Evolutionary conservation across 1,140 invertebrate species (phyloP).

Genomic region (Stegodyphus mimosarum): DNA sequence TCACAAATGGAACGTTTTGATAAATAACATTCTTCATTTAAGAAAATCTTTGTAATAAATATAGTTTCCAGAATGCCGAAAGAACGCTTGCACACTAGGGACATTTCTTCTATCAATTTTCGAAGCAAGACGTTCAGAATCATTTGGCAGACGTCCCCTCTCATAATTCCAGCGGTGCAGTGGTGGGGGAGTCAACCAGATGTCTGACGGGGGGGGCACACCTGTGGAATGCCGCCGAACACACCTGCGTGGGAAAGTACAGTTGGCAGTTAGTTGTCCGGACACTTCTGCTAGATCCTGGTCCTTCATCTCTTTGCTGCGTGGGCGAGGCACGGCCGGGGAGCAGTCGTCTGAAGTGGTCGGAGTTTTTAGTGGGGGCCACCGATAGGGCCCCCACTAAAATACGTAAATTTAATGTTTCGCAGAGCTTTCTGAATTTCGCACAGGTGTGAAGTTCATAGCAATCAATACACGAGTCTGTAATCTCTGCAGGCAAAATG

Average conservation of each 20-base stretch:
- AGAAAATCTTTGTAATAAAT: too few species aligned
- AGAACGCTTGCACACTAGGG: too few species aligned
- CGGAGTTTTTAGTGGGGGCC: not conserved
- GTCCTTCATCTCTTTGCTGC: not conserved
- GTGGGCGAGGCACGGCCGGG: too few species aligned
- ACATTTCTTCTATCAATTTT: too few species aligned
- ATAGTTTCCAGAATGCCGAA: too few species aligned
- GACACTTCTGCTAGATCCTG: not conserved
- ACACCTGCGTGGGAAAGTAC: slow-evolving; percentile 53
- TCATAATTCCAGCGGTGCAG: not conserved
- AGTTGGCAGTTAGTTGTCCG: not conserved
- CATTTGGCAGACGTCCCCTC: not conserved
- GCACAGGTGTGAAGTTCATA: not conserved
- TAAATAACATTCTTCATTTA: too few species aligned
- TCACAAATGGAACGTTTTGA: too few species aligned
- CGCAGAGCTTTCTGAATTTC: not conserved
- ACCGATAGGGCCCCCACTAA: not conserved
- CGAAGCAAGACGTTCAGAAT: too few species aligned
- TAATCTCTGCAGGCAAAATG: too few species aligned
- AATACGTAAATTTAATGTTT: not conserved
- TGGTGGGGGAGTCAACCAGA: slow-evolving; percentile 20
- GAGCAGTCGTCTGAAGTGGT: not conserved
- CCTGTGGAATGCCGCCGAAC: slow-evolving; percentile 34
- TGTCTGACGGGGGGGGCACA: slow-evolving; percentile 34
- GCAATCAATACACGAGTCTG: too few species aligned